Evolutionary conservation across 1,140 invertebrate genomes (phyloP).

Genomic region (Thrips palmi): DNA sequence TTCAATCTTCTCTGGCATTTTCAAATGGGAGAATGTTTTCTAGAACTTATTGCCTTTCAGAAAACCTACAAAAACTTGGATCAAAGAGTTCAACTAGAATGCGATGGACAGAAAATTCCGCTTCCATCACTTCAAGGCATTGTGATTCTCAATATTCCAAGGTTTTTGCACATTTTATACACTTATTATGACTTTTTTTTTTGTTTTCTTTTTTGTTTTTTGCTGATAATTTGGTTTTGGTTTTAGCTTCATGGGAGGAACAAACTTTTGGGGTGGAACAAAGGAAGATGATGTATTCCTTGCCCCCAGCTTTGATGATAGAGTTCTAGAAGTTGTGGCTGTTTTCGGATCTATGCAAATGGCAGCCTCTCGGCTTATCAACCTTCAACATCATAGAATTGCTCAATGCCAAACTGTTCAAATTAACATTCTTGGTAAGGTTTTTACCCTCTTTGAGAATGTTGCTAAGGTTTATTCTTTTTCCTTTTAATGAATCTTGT

Average conservation of each 20-base stretch:
- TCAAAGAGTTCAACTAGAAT: constrained; percentile 82
- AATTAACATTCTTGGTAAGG: constrained; percentile 74
- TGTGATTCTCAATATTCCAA: constrained; percentile 92
- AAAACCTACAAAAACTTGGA: constrained; percentile 94
- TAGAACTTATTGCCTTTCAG: constrained; percentile 25
- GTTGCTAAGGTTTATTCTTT: constrained; percentile 2
- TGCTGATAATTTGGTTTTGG: too few relatives aligned
- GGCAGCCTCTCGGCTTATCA: constrained; percentile 85
- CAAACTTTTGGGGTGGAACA: constrained; percentile 94
- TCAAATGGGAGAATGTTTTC: background rate
- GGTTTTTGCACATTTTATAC: constrained; percentile 23
- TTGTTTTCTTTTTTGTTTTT: constrained; percentile 8
- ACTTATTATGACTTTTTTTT: background rate
- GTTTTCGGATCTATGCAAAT: constrained; percentile 95
- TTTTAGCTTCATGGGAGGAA: constrained; percentile 85
- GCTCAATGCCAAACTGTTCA: constrained; percentile 90
- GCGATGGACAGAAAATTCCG: constrained; percentile 79
- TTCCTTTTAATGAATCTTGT: background rate
- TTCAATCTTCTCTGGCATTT: constrained; percentile 2
- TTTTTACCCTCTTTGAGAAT: constrained; percentile 9
- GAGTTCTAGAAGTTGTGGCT: constrained; percentile 85
- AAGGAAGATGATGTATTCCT: constrained; percentile 77
- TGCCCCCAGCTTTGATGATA: constrained; percentile 79
- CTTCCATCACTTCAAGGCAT: constrained; percentile 89
- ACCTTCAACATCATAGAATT: constrained; percentile 90